A percentile compares a stretch with the other conserved stretches of the same genome.
These are phyloP conservation scores for Cyclopterus lumpus DNA, from an alignment of 2,797 vertebrate genomes.

Conservation along the genomic window DNA sequence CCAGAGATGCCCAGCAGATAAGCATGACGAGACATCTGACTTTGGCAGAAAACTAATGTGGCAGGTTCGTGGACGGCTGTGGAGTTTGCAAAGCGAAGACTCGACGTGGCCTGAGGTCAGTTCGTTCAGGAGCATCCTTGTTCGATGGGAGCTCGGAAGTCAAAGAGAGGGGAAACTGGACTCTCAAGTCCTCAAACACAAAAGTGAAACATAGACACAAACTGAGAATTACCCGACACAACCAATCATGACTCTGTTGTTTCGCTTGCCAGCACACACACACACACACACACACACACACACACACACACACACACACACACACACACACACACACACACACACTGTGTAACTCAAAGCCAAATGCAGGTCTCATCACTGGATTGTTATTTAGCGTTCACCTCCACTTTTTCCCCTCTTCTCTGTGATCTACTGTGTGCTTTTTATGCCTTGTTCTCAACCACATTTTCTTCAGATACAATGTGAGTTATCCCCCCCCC, in stretches of 20 bases:
- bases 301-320: no score
- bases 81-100: neutral
- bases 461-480: conserved; percentile 31
- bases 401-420: neutral
- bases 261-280: neutral
- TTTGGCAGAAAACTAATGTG: neutral
- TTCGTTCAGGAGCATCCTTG: neutral
- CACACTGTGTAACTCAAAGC: neutral
- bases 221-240: neutral
- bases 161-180: neutral
- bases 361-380: neutral
- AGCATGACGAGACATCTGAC: conserved; percentile 1
- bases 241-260: neutral
- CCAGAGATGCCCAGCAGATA: conserved; percentile 16
- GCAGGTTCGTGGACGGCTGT: neutral
- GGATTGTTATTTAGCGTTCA: neutral
- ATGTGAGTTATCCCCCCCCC: conserved; percentile 4
- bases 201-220: neutral
- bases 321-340: no score
- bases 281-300: neutral
- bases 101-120: conserved; percentile 4
- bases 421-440: neutral
- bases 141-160: conserved; percentile 4
- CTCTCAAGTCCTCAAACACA: conserved; percentile 1
- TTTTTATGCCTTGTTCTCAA: conserved; percentile 1